A percentile compares a stretch with the other conserved stretches of the same genome.
Evolutionary conservation across 1,140 invertebrate genomes (phyloP).

Genomic region (Trialeurodes vaporariorum): DNA sequence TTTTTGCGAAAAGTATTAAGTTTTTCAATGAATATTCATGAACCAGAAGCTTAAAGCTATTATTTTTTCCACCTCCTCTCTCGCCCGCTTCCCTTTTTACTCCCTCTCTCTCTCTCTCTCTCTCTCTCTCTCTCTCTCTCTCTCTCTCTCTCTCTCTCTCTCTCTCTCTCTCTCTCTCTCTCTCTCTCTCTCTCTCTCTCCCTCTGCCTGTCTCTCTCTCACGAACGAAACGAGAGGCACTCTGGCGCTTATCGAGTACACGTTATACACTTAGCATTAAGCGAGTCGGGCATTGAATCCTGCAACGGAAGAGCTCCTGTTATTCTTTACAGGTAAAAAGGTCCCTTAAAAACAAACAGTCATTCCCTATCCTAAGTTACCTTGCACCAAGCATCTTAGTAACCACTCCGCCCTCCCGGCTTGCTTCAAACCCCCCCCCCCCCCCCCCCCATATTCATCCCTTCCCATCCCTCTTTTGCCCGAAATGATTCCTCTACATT

Average conservation of each 20-base stretch:
- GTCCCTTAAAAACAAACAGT: neutral
- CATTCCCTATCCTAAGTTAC: neutral
- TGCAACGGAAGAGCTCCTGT: neutral
- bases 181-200: too few relatives aligned
- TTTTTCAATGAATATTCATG: neutral
- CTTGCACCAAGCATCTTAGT: neutral
- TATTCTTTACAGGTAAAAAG: neutral
- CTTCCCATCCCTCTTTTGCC: neutral
- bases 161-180: too few relatives aligned
- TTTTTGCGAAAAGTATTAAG: neutral
- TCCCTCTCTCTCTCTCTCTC: too few relatives aligned
- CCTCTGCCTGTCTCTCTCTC: too few relatives aligned
- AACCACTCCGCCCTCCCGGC: neutral
- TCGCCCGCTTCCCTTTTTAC: too few relatives aligned
- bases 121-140: too few relatives aligned
- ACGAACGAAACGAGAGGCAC: neutral
- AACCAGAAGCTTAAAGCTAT: neutral
- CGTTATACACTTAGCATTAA: neutral
- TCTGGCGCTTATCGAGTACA: neutral
- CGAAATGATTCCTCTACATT: neutral
- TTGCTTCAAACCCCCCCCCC: neutral
- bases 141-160: too few relatives aligned
- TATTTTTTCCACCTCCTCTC: neutral
- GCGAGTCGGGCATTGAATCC: neutral
- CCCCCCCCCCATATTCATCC: neutral